phyloP scores from a whole-genome alignment of 2,888 invertebrate species.

The Megamerina dolium region DNA sequence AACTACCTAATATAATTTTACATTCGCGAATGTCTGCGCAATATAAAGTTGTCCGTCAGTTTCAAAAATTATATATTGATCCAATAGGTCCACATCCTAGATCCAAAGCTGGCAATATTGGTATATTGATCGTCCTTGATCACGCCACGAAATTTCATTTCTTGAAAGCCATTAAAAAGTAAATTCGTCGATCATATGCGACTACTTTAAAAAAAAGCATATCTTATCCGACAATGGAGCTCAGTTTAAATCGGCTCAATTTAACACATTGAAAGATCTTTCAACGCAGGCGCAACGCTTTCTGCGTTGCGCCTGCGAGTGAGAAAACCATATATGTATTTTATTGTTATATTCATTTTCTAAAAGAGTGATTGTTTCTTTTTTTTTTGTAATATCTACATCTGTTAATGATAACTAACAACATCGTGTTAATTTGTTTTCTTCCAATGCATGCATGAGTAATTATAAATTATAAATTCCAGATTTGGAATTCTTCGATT shows the following conservation, averaged over 20 bases:
- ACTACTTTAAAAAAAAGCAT: slow-evolving; percentile 9
- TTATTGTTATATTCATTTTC: too few relatives aligned
- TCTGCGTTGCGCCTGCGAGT: too few relatives aligned
- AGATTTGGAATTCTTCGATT: too few relatives aligned
- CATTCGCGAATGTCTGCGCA: slow-evolving; percentile 5
- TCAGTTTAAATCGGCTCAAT: slow-evolving; percentile 13
- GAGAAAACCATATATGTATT: too few relatives aligned
- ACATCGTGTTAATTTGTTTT: too few relatives aligned
- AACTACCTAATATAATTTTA: slow-evolving; percentile 7
- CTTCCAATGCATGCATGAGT: too few relatives aligned
- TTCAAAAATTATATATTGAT: slow-evolving; percentile 9
- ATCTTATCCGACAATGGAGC: slow-evolving; percentile 13
- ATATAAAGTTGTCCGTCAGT: slow-evolving; percentile 3
- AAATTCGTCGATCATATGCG: slow-evolving; percentile 3
- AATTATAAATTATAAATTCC: too few relatives aligned
- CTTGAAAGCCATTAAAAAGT: slow-evolving; percentile 14
- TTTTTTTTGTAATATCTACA: too few relatives aligned
- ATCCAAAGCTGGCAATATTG: slow-evolving; percentile 14
- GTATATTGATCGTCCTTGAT: slow-evolving; percentile 15
- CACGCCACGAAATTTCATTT: slow-evolving; percentile 17
- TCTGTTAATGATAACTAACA: too few relatives aligned
- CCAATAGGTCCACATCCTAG: slow-evolving; percentile 15
- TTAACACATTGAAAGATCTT: too few relatives aligned
- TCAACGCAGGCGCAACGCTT: too few relatives aligned
- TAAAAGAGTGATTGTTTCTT: too few relatives aligned